phyloP scores from a whole-genome alignment of 2,888 invertebrate genomes.

The Eubasilissa splendida region DNA sequence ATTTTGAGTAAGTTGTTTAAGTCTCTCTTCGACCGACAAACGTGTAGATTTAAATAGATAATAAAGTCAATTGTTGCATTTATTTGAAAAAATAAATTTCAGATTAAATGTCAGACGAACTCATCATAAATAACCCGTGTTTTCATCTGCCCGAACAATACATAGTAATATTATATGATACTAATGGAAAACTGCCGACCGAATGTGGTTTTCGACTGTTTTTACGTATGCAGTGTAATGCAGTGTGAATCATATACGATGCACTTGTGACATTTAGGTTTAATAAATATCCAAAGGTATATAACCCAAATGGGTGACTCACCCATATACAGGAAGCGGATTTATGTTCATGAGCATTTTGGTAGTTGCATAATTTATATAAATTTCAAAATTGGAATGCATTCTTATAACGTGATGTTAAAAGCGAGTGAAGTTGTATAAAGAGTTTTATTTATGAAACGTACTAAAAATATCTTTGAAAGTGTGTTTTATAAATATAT shows the following conservation, averaged over 20 bases:
- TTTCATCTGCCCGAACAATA: too few relatives aligned
- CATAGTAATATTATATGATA: too few relatives aligned
- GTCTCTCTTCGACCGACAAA: too few relatives aligned
- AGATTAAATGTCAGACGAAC: too few relatives aligned
- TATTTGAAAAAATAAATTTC: too few relatives aligned
- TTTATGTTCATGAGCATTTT: conserved; percentile 13
- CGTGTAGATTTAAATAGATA: too few relatives aligned
- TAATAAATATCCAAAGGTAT: not conserved
- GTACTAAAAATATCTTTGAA: not conserved
- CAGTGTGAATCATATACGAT: conserved; percentile 26
- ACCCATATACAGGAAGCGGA: conserved; percentile 27
- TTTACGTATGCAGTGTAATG: not conserved
- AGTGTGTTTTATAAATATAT: not conserved
- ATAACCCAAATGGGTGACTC: conserved; percentile 14
- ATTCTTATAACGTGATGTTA: not conserved
- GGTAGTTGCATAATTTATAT: conserved; percentile 3
- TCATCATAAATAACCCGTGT: too few relatives aligned
- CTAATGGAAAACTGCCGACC: conserved; percentile 8
- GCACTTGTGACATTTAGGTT: conserved; percentile 18
- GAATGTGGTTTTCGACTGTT: conserved; percentile 11
- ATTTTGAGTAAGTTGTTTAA: too few relatives aligned
- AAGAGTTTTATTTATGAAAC: not conserved
- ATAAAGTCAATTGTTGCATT: too few relatives aligned
- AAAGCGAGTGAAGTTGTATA: too few relatives aligned
- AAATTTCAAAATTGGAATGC: conserved; percentile 1